Conservation (phyloP, 2,888 invertebrate genomes). For the Troilus luridus region DNA sequence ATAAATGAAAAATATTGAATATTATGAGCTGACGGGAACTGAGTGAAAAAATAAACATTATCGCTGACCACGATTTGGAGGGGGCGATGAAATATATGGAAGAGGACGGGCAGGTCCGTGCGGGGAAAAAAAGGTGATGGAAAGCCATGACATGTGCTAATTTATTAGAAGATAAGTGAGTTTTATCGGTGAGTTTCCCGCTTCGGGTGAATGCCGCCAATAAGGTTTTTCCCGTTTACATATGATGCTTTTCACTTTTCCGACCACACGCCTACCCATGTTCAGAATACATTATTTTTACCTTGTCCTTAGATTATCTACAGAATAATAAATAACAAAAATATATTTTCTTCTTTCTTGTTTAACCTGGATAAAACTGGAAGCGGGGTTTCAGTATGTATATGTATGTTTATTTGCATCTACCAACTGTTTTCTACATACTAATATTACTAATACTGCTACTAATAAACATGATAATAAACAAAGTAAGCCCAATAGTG, state of each 20-base stretch:
- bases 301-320: slow-evolving; percentile 12
- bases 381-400: neutral
- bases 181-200: slow-evolving; percentile 7
- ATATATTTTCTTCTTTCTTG: neutral
- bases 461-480: too few species aligned
- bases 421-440: too few species aligned
- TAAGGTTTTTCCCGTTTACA: slow-evolving; percentile 23
- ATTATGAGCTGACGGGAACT: neutral
- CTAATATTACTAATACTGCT: too few species aligned
- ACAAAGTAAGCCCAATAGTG: too few species aligned
- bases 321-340: slow-evolving; percentile 16
- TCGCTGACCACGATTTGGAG: neutral
- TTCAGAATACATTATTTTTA: slow-evolving; percentile 15
- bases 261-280: neutral
- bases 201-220: neutral
- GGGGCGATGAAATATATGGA: neutral
- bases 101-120: neutral
- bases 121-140: neutral
- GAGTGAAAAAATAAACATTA: slow-evolving; percentile 12
- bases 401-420: too few species aligned
- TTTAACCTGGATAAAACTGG: neutral
- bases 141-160: slow-evolving; percentile 36
- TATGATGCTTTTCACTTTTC: slow-evolving; percentile 23
- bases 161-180: slow-evolving; percentile 37
- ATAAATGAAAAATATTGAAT: neutral